Conservation (phyloP, 2,797 vertebrate genomes). For the Gallinago nigripennis region DNA sequence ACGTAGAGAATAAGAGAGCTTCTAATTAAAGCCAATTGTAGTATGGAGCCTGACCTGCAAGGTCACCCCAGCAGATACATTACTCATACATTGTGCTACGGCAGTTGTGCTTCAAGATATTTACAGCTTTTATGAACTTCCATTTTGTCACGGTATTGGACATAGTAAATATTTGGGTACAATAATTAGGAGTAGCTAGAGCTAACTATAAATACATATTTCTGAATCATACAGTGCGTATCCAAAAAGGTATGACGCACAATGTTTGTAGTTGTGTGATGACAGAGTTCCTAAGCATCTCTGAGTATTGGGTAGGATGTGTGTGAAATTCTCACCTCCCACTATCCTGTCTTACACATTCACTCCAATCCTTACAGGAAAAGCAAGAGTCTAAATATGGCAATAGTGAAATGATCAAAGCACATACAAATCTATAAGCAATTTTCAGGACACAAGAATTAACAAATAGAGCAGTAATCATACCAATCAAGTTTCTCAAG, state of each 20-base stretch:
- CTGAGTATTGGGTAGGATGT: neutral
- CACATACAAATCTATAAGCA: neutral
- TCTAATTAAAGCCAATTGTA: neutral
- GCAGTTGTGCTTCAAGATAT: neutral
- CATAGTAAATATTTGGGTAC: slow-evolving; percentile 57
- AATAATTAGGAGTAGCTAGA: neutral
- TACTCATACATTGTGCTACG: neutral
- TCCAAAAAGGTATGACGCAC: neutral
- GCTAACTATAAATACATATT: neutral
- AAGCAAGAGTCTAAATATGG: slow-evolving; percentile 31
- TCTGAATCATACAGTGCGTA: neutral
- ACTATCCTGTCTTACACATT: slow-evolving; percentile 58
- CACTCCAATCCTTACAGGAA: slow-evolving; percentile 9
- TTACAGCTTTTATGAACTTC: neutral
- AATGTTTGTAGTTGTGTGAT: neutral
- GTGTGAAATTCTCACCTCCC: slow-evolving; percentile 52
- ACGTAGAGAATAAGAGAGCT: neutral
- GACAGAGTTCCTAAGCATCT: slow-evolving; percentile 6
- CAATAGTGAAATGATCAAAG: neutral
- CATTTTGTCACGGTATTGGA: neutral
- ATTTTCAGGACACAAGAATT: neutral
- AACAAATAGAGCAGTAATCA: neutral
- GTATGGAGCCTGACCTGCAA: neutral
- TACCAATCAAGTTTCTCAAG: neutral
- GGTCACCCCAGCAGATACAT: neutral